Evolutionary conservation across 2,888 invertebrate species (phyloP).

Genomic region (Torymus aiolomorphi): DNA sequence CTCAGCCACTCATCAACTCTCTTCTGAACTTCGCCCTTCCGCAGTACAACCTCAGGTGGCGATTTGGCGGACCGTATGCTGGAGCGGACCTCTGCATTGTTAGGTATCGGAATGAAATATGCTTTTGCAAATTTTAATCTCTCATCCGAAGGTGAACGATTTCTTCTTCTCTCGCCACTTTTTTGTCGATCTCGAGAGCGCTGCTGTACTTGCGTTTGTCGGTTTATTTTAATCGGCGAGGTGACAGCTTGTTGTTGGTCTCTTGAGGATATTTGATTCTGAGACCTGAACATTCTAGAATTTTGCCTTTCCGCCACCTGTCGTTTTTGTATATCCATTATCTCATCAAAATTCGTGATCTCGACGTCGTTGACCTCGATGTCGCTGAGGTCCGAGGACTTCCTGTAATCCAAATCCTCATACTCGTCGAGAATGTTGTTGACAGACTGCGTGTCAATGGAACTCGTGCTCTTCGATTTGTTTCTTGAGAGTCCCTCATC

Average conservation of each 20-base stretch:
- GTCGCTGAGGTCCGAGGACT: constrained; percentile 69
- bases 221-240: constrained; percentile 63
- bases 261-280: neutral
- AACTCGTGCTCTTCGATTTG: constrained; percentile 70
- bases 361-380: constrained; percentile 65
- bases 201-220: constrained; percentile 69
- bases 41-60: constrained; percentile 64
- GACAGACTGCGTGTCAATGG: constrained; percentile 70
- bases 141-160: constrained; percentile 50
- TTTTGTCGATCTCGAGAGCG: constrained; percentile 66
- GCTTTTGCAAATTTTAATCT: constrained; percentile 20
- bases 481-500: constrained; percentile 66
- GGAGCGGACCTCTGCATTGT: constrained; percentile 48
- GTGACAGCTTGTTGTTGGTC: constrained; percentile 6
- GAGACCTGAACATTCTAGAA: constrained; percentile 28
- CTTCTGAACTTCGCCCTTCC: constrained; percentile 70
- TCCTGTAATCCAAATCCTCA: constrained; percentile 68
- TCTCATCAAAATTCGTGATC: constrained; percentile 66
- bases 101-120: constrained; percentile 20
- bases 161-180: constrained; percentile 55
- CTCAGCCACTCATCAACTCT: constrained; percentile 71
- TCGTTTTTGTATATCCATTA: constrained; percentile 66
- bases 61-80: constrained; percentile 58
- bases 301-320: constrained; percentile 40
- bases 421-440: constrained; percentile 71